A percentile compares a stretch with the other conserved stretches of the same genome.
Conservation (phyloP, 1,140 invertebrate species). For the Pemphigus obesinymphae region DNA sequence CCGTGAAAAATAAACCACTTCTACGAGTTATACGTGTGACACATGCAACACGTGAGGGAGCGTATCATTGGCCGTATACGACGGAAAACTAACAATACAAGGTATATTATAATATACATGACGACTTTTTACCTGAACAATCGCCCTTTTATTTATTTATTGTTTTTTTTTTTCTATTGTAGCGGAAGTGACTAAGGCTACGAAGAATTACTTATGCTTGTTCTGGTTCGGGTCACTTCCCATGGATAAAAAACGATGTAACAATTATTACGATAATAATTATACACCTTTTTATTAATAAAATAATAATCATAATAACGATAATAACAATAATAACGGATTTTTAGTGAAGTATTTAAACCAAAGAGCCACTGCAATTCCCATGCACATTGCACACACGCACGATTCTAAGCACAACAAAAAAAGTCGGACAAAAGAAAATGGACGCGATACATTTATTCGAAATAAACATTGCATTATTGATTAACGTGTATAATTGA, state of each 20-base stretch:
- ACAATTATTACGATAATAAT: slow-evolving; percentile 32
- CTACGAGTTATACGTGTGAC: neutral
- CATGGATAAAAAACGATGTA: slow-evolving; percentile 26
- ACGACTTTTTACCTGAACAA: neutral
- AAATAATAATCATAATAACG: slow-evolving; percentile 11
- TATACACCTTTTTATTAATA: slow-evolving; percentile 29
- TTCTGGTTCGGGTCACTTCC: slow-evolving; percentile 37
- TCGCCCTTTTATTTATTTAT: slow-evolving; percentile 15
- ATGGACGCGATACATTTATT: no score
- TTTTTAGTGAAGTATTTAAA: neutral
- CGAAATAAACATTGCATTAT: no score
- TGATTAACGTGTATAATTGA: no score
- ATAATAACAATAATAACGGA: slow-evolving; percentile 18
- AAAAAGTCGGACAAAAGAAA: neutral
- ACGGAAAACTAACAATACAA: neutral
- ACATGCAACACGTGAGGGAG: neutral
- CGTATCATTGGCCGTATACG: slow-evolving; percentile 26
- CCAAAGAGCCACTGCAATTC: neutral
- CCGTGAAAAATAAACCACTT: slow-evolving; percentile 30
- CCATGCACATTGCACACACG: neutral
- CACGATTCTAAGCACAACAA: neutral
- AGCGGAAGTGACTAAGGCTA: slow-evolving; percentile 33
- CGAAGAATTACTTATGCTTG: slow-evolving; percentile 31
- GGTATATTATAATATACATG: neutral
- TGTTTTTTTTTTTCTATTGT: neutral